Conservation (phyloP, 2,888 invertebrate genomes). For the Apodemia duryi region DNA sequence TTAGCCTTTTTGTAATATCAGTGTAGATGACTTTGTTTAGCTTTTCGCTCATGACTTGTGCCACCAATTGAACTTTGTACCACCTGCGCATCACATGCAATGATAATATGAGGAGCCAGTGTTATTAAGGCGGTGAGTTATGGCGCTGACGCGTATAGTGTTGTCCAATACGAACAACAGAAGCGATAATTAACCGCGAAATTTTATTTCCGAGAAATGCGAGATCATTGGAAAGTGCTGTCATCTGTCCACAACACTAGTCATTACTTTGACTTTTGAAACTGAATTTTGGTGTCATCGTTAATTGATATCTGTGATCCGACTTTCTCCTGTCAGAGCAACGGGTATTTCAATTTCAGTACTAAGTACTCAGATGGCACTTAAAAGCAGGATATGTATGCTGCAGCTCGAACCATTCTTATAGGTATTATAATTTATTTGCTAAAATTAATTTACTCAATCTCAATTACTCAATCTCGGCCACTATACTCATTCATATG, state of each 20-base stretch:
- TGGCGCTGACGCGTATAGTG: conserved; percentile 49
- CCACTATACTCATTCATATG: no score
- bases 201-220: conserved; percentile 13
- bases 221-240: conserved; percentile 46
- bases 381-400: no score
- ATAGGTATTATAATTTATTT: no score
- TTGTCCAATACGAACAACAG: conserved; percentile 4
- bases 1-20: no score
- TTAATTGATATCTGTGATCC: conserved; percentile 14
- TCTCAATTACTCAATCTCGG: no score
- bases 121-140: conserved; percentile 71
- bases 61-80: no score
- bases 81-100: conserved; percentile 46
- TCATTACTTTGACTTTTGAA: conserved; percentile 21
- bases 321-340: conserved; percentile 15
- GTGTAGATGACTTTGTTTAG: no score
- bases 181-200: conserved; percentile 12
- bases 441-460: no score
- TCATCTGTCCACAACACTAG: conserved; percentile 25
- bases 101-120: conserved; percentile 45
- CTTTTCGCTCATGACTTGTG: no score
- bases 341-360: conserved; percentile 9
- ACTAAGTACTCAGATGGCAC: no score
- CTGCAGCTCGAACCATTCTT: no score
- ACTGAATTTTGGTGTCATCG: conserved; percentile 12